Evolutionary conservation across 1,140 invertebrate species (phyloP).

Genomic region (Achroia grisella): DNA sequence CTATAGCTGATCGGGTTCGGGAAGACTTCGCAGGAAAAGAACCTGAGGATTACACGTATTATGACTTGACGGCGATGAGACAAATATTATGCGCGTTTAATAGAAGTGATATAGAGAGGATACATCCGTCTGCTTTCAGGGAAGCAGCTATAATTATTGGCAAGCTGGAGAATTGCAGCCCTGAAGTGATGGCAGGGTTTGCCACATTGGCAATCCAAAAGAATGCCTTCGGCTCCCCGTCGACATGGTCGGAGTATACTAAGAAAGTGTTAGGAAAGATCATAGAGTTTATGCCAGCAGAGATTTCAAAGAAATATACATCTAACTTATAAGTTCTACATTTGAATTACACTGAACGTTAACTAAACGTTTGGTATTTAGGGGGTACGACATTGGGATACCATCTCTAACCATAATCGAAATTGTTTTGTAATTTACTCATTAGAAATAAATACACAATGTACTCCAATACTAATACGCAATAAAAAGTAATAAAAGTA

Average conservation of each 20-base stretch:
- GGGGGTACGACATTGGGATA: too few relatives aligned
- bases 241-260: constrained; percentile 46
- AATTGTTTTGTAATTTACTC: too few relatives aligned
- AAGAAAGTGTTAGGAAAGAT: constrained; percentile 41
- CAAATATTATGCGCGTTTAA: constrained; percentile 72
- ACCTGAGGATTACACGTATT: constrained; percentile 67
- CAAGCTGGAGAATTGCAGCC: constrained; percentile 48
- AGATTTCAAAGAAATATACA: constrained; percentile 5
- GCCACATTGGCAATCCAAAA: constrained; percentile 49
- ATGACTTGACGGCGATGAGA: constrained; percentile 62
- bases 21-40: constrained; percentile 69
- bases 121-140: constrained; percentile 65
- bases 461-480: too few relatives aligned
- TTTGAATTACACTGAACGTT: too few relatives aligned
- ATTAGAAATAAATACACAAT: too few relatives aligned
- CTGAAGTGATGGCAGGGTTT: constrained; percentile 49
- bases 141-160: constrained; percentile 55
- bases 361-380: too few relatives aligned
- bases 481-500: too few relatives aligned
- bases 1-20: constrained; percentile 58
- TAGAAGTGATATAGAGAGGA: constrained; percentile 53
- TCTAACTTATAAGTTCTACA: not conserved
- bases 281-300: constrained; percentile 35
- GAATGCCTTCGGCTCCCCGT: constrained; percentile 52
- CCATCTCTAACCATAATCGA: too few relatives aligned